Base-by-base conservation (phyloP, 2,888 invertebrate species). In the Microctonus aethiopoides region DNA sequence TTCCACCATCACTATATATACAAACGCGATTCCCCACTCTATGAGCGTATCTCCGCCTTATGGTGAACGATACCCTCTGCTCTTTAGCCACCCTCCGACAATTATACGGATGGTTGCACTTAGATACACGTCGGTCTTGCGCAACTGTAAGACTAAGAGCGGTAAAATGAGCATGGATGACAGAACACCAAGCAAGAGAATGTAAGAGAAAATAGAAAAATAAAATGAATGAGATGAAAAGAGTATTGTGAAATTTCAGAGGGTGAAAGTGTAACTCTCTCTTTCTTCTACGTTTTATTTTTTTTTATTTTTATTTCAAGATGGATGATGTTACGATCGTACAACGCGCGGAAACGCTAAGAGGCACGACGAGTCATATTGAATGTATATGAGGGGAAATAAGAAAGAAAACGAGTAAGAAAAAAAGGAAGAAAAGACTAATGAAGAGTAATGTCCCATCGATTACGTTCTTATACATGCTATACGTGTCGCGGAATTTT, bases 101-200 rank as follows among this genome's bases (percentile, higher is more conserved):
- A 86, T 86, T 86, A 86, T 82, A 83, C 84, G 85, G 81, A 71
- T 83, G 85, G 84, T 80, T 84, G 85, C 83, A 78, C 81, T 80
- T 78, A 75, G 81, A 81, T 85, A 84, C 84, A 81, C 81, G 83
- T 83, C 81, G 80, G 80, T 83, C 82, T 82, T 79, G 78, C 84
- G 84, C 82, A 83, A 84, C 83, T 82, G 81, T 82, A 80, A 80
- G 79, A 78, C 78, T 80, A 79, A 76, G 75, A 71, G 69, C 77
- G 79, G 74, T 76, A 74, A 77, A 77, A 70, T 70, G 74, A 75
- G 72, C 67, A 69, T 71, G 75, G 75, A 78, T 77, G 77, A 9
- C 1, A 29, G 46, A 69, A 57, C 67, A 65, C 59, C 56, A 57
- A 68, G 72, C 41, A 24, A 60, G 24, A 52, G 68, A 68, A 60